Evolutionary conservation across 2,888 invertebrate species (phyloP), one percentile per base, ranked within the genome.

Genomic region (Pharmacophagus antenor): DNA sequence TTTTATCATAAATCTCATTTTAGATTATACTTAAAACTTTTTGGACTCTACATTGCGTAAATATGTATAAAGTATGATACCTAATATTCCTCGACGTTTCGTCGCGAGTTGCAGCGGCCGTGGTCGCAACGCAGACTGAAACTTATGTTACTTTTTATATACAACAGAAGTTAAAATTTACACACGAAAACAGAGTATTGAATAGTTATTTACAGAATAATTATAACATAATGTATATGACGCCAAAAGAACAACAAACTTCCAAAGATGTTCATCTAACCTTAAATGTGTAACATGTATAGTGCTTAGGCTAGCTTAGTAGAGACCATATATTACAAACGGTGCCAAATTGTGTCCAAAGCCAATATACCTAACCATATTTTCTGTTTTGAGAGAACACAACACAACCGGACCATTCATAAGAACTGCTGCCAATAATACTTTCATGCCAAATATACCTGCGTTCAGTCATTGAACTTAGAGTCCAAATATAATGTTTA

Each of bases 371-470:
- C 23, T 46, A n/a, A 7, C 8, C 42, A 37, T 53, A 58, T 54
- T 58, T 58, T 41, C 49, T n/a, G 58, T 49, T 53, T 47, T 37
- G 22, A 25, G 37, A 57, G 51, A 47, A 52, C 18, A 52, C 47
- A 53, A 58, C 52, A 25, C 58, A 57, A 37, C 41, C 25, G n/a
- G 52, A 53, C 48, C 48, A 58, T 58, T 58, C 58, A 58, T 53
- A 58, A 58, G 27, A 49, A 42, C 42, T 21, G 53, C 27, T 60
- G 59, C 59, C 59, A 55, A 60, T 55, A 50, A 60, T 60, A 59
- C 54, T 31, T 44, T 23, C 22, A 44, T 59, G 54, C 59, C 59
- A 59, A 55, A 59, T 59, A 50, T 55, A 60, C 50, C 50, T 55
- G 25, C 31, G n/a, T 47, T 52, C 15, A 60, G 59, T 60, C 59